Conservation (phyloP, 2,888 invertebrate genomes). For the Xestobium rufovillosum region DNA sequence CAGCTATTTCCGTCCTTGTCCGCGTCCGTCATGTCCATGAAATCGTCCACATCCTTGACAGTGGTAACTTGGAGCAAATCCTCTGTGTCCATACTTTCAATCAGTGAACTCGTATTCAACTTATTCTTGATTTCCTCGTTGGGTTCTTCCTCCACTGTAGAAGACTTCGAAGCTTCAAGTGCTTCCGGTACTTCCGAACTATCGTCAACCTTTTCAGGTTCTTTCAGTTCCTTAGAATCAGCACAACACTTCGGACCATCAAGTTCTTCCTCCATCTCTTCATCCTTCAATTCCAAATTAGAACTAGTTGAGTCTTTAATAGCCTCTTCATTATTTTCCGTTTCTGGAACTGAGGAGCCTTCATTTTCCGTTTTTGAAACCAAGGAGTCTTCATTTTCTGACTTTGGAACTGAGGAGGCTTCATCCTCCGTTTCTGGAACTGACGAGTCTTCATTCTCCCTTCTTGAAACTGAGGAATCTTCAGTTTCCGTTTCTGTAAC, state of each 20-base stretch:
- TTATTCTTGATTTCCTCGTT: too few species aligned
- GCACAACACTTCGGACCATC: too few species aligned
- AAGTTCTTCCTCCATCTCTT: too few species aligned
- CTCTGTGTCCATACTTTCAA: not conserved
- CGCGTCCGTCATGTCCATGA: not conserved
- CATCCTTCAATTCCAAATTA: too few species aligned
- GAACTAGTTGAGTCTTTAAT: too few species aligned
- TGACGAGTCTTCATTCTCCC: not conserved
- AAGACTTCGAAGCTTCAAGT: not conserved
- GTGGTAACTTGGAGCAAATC: conserved; percentile 2
- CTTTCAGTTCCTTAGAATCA: too few species aligned
- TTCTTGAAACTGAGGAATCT: not conserved
- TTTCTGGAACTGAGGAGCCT: not conserved
- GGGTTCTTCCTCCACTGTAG: too few species aligned
- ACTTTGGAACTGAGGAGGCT: too few species aligned
- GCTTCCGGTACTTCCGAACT: not conserved
- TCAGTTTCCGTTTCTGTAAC: not conserved
- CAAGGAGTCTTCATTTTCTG: too few species aligned
- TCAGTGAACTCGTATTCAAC: not conserved
- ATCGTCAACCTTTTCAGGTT: not conserved
- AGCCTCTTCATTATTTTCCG: not conserved
- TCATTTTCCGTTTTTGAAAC: not conserved
- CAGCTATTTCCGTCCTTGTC: conserved; percentile 1
- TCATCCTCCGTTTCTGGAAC: not conserved
- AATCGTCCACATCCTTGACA: not conserved